Base-by-base conservation (phyloP, 2,797 vertebrate species). In the Xiphophorus birchmanni region DNA sequence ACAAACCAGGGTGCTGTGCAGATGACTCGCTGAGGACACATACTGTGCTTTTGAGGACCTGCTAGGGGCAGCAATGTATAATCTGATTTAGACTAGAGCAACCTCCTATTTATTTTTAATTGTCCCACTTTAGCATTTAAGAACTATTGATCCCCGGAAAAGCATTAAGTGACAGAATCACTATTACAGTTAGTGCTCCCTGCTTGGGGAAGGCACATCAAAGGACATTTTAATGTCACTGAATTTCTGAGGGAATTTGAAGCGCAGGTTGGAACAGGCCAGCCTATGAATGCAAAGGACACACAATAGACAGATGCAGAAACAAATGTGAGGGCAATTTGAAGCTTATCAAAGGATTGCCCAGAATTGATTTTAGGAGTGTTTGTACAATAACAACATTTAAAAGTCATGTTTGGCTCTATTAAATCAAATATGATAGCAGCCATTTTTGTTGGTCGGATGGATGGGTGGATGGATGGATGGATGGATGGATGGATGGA, bases 181-280 rank as follows among this genome's bases (percentile, higher is more conserved):
- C 97, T 97, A 97, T 98, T 98, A 97, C 97, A 96, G 97, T 98
- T 98, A 97, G 98, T 97, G 97, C 97, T 97, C 97, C 96, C 97
- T 97, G 97, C 97, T 97, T 98, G 97, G 96, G 93, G 96, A 98
- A 97, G 98, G 96, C 97, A 97, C 98, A 98, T 98, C 97, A 99
- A 99, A 99, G 97, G 97, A 99, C 97, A 99, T 98, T 97, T 99
- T 98, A 99, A 99, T 99, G 98, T 99, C 97, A 99, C 95, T 89
- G 96, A 96, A 97, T 98, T 99, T 99, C 98, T 97, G 94, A 84
- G 97, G 97, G 97, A 99, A 97, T 98, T 98, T 99, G 97, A 96
- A 97, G 96, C 93, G 95, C 94, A 96, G 97, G 95, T 96, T 96
- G 97, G 95, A 96, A 93, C 95, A 90, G 93, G 93, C 92, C 94